These are phyloP conservation scores for Lateolabrax maculatus DNA, from an alignment of 2,797 vertebrate species.

Conservation along the genomic window DNA sequence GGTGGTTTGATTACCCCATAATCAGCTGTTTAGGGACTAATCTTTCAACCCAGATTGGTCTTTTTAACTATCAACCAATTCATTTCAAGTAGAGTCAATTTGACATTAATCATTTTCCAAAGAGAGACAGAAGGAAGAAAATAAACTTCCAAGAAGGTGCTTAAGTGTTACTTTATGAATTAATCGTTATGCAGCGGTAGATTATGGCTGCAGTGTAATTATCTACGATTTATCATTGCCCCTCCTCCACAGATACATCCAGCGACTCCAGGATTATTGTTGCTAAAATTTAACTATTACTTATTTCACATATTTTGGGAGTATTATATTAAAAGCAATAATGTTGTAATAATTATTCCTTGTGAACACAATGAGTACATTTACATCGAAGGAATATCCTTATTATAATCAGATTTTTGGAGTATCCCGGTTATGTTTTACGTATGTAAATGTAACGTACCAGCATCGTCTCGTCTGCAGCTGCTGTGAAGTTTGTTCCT, in stretches of 20 bases:
- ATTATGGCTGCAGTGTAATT: constrained; percentile 19
- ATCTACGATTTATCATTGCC: background rate
- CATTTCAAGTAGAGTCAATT: constrained; percentile 55
- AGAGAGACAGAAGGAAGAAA: constrained; percentile 18
- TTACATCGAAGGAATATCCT: too few species aligned
- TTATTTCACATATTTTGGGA: background rate
- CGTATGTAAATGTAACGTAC: too few species aligned
- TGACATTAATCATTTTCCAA: constrained; percentile 38
- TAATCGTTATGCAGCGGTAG: constrained; percentile 16
- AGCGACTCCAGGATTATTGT: background rate
- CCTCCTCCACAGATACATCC: background rate
- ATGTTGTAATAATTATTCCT: background rate
- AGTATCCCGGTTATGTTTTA: too few species aligned
- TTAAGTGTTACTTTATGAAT: constrained; percentile 15
- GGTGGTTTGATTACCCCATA: constrained; percentile 64
- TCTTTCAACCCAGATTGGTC: constrained; percentile 62
- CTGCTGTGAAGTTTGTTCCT: too few species aligned
- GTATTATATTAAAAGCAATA: background rate
- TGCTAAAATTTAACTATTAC: background rate
- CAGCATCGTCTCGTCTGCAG: too few species aligned
- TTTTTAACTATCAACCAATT: constrained; percentile 61
- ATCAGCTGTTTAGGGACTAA: constrained; percentile 69
- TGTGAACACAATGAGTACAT: background rate
- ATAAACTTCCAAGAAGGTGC: constrained; percentile 17
- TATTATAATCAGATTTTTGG: too few species aligned